Conservation (phyloP, 2,113 vertebrate genomes). For the Columbina picui region DNA sequence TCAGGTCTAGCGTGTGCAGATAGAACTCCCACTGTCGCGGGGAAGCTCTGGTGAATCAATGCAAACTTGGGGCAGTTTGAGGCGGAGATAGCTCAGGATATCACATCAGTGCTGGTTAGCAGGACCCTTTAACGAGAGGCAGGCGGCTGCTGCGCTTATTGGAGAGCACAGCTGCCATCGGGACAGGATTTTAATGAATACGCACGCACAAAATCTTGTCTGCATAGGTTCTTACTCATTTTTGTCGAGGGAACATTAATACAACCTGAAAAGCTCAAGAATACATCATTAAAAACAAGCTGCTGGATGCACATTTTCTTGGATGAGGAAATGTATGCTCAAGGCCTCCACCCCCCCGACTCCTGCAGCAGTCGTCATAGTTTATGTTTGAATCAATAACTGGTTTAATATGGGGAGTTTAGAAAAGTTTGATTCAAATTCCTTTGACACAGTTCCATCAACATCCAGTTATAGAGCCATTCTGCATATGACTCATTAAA, state of each 20-base stretch:
- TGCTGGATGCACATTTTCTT: neutral
- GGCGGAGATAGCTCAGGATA: neutral
- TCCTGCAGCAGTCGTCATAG: neutral
- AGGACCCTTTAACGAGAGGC: neutral
- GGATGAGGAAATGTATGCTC: neutral
- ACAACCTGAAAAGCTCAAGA: neutral
- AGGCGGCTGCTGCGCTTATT: neutral
- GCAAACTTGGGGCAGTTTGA: neutral
- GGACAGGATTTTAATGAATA: neutral
- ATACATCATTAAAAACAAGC: neutral
- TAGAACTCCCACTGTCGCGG: neutral
- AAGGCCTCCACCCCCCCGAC: neutral
- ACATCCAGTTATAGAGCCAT: conserved; percentile 49
- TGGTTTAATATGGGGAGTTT: conserved; percentile 9
- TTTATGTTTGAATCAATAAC: conserved; percentile 48
- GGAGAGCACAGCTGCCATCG: neutral
- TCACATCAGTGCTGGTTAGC: neutral
- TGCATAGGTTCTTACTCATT: neutral
- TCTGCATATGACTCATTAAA: conserved; percentile 84
- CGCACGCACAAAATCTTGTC: neutral
- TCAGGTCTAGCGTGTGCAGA: accelerated
- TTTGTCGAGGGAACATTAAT: neutral
- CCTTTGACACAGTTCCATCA: conserved; percentile 55
- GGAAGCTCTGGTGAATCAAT: neutral
- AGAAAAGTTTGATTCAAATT: conserved; percentile 42